Evolutionary conservation across 1,140 invertebrate genomes (phyloP).

Genomic region (Caenorhabditis inopinata): DNA sequence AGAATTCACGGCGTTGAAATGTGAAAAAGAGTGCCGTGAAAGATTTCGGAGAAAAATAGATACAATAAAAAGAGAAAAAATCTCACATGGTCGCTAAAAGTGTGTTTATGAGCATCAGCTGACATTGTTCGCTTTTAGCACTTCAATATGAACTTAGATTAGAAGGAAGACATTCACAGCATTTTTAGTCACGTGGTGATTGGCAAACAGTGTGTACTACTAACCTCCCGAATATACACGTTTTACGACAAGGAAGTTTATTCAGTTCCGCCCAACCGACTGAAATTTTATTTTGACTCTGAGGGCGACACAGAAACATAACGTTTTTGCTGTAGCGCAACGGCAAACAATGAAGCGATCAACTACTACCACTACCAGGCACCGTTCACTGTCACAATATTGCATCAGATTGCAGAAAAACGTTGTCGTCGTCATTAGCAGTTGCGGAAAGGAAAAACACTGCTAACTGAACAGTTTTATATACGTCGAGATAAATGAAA

Average conservation of each 20-base stretch:
- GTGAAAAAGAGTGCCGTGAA: neutral
- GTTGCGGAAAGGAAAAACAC: neutral
- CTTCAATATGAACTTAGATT: neutral
- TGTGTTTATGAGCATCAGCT: slow-evolving; percentile 1
- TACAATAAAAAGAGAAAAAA: neutral
- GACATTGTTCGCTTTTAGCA: neutral
- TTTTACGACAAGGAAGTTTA: neutral
- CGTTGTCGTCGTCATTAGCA: neutral
- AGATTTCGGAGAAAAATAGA: neutral
- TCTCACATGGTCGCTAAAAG: slow-evolving; percentile 7
- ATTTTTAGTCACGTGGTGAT: neutral
- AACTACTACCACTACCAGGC: neutral
- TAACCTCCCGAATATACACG: too few species aligned
- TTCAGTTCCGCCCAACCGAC: neutral
- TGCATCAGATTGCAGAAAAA: slow-evolving; percentile 34
- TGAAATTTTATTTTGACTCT: neutral
- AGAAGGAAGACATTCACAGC: neutral
- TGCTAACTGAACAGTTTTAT: neutral
- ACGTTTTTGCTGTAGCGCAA: neutral
- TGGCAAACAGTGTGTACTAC: too few species aligned
- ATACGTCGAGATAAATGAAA: too few species aligned
- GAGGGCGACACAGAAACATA: neutral
- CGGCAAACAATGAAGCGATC: neutral
- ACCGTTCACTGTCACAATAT: slow-evolving; percentile 10
- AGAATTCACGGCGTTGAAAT: neutral